These are phyloP conservation scores for Tauraco hartlaubi DNA, from an alignment of 2,797 vertebrate genomes.

Conservation along the genomic window DNA sequence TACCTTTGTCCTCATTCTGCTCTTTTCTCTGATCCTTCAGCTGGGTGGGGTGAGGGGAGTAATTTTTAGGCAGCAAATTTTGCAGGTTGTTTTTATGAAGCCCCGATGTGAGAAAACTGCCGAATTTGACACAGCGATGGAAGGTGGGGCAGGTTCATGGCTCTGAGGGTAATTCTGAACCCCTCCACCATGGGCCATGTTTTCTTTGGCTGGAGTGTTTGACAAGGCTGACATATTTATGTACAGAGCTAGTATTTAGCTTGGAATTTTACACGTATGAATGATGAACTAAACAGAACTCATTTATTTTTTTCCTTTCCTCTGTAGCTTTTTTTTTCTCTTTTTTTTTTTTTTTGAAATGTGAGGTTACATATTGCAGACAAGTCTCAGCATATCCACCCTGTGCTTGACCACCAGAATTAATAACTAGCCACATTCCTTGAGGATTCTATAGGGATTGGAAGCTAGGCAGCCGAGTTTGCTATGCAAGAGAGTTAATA, in stretches of 20 bases:
- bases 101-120: slow-evolving; percentile 28
- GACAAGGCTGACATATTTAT: slow-evolving; percentile 80
- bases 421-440: slow-evolving; percentile 82
- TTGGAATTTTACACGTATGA: slow-evolving; percentile 81
- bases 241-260: slow-evolving; percentile 76
- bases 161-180: slow-evolving; percentile 58
- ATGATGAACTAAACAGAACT: slow-evolving; percentile 77
- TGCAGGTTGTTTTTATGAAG: slow-evolving; percentile 11
- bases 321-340: slow-evolving; percentile 1
- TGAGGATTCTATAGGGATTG: slow-evolving; percentile 81
- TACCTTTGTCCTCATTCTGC: not conserved
- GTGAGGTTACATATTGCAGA: slow-evolving; percentile 68
- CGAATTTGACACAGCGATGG: not conserved
- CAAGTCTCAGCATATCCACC: slow-evolving; percentile 78
- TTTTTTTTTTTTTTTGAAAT: slow-evolving; percentile 24
- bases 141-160: slow-evolving; percentile 42
- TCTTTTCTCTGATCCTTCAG: not conserved
- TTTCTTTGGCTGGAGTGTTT: slow-evolving; percentile 74
- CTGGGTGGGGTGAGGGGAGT: slow-evolving; percentile 34
- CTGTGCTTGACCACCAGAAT: slow-evolving; percentile 75
- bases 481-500: slow-evolving; percentile 79
- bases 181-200: slow-evolving; percentile 51
- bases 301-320: slow-evolving; percentile 56
- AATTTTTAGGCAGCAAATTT: not conserved
- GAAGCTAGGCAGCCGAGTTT: slow-evolving; percentile 71